Evolutionary conservation across 2,797 vertebrate genomes (phyloP).

Genomic region (Poecilia wingei): DNA sequence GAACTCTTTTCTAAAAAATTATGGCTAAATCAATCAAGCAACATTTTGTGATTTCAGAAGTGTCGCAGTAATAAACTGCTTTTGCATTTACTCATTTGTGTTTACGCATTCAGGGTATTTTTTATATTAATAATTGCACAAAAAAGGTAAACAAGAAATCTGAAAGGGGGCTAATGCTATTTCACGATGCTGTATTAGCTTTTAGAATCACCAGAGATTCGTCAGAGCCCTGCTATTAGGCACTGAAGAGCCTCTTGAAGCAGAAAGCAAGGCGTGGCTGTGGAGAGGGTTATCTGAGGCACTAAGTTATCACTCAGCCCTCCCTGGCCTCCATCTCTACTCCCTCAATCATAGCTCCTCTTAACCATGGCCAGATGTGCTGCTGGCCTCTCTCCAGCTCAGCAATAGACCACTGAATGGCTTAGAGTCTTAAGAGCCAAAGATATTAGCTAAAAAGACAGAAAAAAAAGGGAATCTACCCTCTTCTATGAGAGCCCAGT

Average conservation of each 20-base stretch:
- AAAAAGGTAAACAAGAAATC: background rate
- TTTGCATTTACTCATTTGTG: background rate
- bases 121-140: background rate
- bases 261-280: slow-evolving; percentile 45
- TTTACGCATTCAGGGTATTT: background rate
- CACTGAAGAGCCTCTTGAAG: slow-evolving; percentile 24
- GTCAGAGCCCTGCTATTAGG: slow-evolving; percentile 13
- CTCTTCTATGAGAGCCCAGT: slow-evolving; percentile 26
- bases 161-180: background rate
- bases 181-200: background rate
- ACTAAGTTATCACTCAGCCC: slow-evolving; percentile 57
- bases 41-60: background rate
- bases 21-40: background rate
- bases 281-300: slow-evolving; percentile 70
- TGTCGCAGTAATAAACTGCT: background rate
- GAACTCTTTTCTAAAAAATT: background rate
- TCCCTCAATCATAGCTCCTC: slow-evolving; percentile 58
- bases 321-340: slow-evolving; percentile 53
- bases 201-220: background rate
- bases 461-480: slow-evolving; percentile 31
- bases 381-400: slow-evolving; percentile 65
- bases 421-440: slow-evolving; percentile 49
- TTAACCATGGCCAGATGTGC: slow-evolving; percentile 76
- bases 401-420: slow-evolving; percentile 55
- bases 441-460: slow-evolving; percentile 36